Evolutionary conservation across 1,140 invertebrate species (phyloP).

Genomic region (Sitophilus oryzae): DNA sequence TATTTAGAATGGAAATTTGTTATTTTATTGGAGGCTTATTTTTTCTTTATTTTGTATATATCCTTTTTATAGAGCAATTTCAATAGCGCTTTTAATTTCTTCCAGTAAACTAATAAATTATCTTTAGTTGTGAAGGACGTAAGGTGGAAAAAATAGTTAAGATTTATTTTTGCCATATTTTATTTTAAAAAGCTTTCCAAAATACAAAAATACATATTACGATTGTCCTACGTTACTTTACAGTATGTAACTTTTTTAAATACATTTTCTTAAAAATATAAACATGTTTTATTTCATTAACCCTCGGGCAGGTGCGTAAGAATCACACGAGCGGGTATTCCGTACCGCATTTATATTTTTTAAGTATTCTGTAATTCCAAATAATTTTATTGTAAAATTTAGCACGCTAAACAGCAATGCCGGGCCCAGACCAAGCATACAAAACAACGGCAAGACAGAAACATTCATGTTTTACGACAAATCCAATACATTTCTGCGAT

Average conservation of each 20-base stretch:
- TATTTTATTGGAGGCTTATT: slow-evolving; percentile 8
- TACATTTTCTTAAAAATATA: slow-evolving; percentile 14
- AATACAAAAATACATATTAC: slow-evolving; percentile 3
- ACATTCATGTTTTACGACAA: too few relatives aligned
- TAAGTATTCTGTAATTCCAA: too few relatives aligned
- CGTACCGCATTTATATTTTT: too few relatives aligned
- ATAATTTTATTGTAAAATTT: too few relatives aligned
- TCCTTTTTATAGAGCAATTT: slow-evolving; percentile 5
- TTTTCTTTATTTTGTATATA: slow-evolving; percentile 16
- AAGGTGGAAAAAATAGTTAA: slow-evolving; percentile 2
- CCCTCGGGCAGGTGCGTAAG: too few relatives aligned
- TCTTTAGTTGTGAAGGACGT: slow-evolving; percentile 1
- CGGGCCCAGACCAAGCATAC: too few relatives aligned
- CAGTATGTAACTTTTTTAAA: slow-evolving; percentile 16
- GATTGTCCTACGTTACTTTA: slow-evolving; percentile 11
- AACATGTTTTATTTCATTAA: not conserved
- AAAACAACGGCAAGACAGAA: too few relatives aligned
- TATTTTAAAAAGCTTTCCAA: slow-evolving; percentile 8
- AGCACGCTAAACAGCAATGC: too few relatives aligned
- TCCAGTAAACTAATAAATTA: slow-evolving; percentile 8
- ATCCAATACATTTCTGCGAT: too few relatives aligned
- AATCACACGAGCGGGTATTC: too few relatives aligned
- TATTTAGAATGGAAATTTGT: not conserved
- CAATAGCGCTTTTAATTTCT: slow-evolving; percentile 7
- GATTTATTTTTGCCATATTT: slow-evolving; percentile 6